phyloP scores from a whole-genome alignment of 2,888 invertebrate species.

The Aquatica leii region DNA sequence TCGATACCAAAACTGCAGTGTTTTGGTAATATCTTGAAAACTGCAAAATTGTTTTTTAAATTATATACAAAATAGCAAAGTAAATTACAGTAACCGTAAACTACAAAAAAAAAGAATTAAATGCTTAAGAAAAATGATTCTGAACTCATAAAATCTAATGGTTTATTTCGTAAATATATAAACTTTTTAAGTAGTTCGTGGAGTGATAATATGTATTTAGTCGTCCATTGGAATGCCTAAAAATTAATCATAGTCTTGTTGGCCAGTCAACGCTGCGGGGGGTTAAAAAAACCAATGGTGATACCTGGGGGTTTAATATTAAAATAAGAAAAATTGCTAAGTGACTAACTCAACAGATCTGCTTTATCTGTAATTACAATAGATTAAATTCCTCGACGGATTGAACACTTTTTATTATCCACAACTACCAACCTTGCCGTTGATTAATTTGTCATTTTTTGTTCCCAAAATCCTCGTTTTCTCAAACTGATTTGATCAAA shows the following conservation, averaged over 20 bases:
- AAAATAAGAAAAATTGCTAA: slow-evolving; percentile 47
- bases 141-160: no score
- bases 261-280: slow-evolving; percentile 48
- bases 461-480: no score
- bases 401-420: no score
- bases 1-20: no score
- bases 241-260: slow-evolving; percentile 57
- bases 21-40: no score
- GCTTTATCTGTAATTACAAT: slow-evolving; percentile 36
- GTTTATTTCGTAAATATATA: neutral
- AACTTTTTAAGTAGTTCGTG: slow-evolving; percentile 31
- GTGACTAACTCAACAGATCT: slow-evolving; percentile 37
- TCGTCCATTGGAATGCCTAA: slow-evolving; percentile 51
- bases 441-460: no score
- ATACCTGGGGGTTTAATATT: slow-evolving; percentile 38
- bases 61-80: no score
- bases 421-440: no score
- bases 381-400: slow-evolving; percentile 19
- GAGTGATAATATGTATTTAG: slow-evolving; percentile 52
- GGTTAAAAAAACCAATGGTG: slow-evolving; percentile 41
- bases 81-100: no score
- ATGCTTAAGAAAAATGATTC: no score
- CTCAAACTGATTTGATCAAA: neutral
- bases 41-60: no score
- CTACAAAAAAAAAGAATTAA: no score